These are phyloP conservation scores for Drosophila busckii DNA, from an alignment of 1,140 invertebrate genomes.

Conservation along the genomic window DNA sequence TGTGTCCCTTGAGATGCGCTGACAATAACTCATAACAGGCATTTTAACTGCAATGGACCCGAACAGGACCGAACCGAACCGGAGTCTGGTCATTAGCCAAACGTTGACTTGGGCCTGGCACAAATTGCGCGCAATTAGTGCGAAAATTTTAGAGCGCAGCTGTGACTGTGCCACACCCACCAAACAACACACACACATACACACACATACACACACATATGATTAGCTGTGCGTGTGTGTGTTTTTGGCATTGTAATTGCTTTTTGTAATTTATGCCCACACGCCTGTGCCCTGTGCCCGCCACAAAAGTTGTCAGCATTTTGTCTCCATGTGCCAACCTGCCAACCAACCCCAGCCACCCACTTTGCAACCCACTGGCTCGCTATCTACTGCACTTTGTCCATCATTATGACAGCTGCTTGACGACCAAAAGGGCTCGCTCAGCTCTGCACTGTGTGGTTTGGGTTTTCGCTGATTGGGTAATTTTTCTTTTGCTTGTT, in stretches of 20 bases:
- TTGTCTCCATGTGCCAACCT: conserved; percentile 45
- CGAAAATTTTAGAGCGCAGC: conserved; percentile 70
- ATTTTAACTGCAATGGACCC: conserved; percentile 54
- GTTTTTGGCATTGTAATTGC: conserved; percentile 71
- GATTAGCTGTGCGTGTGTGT: conserved; percentile 55
- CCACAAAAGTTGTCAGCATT: conserved; percentile 60
- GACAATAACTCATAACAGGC: conserved; percentile 70
- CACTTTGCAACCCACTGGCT: conserved; percentile 4
- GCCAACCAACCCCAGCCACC: background rate
- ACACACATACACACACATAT: conserved; percentile 23
- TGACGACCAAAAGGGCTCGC: conserved; percentile 57
- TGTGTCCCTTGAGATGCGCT: conserved; percentile 38
- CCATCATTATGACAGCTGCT: conserved; percentile 74
- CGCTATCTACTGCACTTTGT: conserved; percentile 63
- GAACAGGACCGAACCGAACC: conserved; percentile 55
- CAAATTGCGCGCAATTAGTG: conserved; percentile 73
- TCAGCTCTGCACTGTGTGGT: conserved; percentile 4
- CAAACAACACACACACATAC: background rate
- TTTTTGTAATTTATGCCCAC: conserved; percentile 72
- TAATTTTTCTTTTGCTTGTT: conserved; percentile 49
- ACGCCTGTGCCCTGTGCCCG: no score
- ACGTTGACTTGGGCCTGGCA: conserved; percentile 21
- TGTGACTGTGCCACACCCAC: conserved; percentile 38
- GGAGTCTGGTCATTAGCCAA: conserved; percentile 1
- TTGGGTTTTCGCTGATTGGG: conserved; percentile 45